Percentiles rank a stretch among this genome's conserved stretches.
Evolutionary conservation across 2,888 invertebrate species (phyloP).

Genomic region (Eupithecia abbreviata): DNA sequence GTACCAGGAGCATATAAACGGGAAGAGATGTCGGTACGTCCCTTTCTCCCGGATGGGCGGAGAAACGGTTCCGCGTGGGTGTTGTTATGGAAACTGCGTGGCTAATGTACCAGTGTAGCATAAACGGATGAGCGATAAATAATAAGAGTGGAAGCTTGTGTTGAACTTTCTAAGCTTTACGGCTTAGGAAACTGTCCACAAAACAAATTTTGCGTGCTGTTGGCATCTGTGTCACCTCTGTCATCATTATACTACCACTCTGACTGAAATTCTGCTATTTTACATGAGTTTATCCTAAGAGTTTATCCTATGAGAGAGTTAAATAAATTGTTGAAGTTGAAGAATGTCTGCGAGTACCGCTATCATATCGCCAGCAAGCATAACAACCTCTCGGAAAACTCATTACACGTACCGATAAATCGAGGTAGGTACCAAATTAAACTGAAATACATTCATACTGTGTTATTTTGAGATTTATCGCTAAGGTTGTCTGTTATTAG

Average conservation of each 20-base stretch:
- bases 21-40: slow-evolving; percentile 55
- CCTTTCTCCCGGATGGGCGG: slow-evolving; percentile 69
- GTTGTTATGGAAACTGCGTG: slow-evolving; percentile 76
- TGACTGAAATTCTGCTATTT: neutral
- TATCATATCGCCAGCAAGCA: neutral
- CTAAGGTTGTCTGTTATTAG: slow-evolving; percentile 24
- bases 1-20: slow-evolving; percentile 79
- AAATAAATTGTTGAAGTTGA: neutral
- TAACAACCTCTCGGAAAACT: neutral
- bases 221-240: neutral
- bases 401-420: slow-evolving; percentile 6
- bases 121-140: slow-evolving; percentile 55
- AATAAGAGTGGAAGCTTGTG: neutral
- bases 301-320: neutral
- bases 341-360: neutral
- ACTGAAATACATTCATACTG: slow-evolving; percentile 18
- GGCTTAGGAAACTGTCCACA: too few relatives aligned
- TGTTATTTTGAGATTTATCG: slow-evolving; percentile 22
- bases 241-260: neutral
- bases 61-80: slow-evolving; percentile 72
- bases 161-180: neutral
- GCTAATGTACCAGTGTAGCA: slow-evolving; percentile 66
- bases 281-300: neutral
- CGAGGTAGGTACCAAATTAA: slow-evolving; percentile 3
- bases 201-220: neutral